These are phyloP conservation scores for Bilobella aurantiaca DNA, from an alignment of 1,140 invertebrate species.

Conservation along the genomic window DNA sequence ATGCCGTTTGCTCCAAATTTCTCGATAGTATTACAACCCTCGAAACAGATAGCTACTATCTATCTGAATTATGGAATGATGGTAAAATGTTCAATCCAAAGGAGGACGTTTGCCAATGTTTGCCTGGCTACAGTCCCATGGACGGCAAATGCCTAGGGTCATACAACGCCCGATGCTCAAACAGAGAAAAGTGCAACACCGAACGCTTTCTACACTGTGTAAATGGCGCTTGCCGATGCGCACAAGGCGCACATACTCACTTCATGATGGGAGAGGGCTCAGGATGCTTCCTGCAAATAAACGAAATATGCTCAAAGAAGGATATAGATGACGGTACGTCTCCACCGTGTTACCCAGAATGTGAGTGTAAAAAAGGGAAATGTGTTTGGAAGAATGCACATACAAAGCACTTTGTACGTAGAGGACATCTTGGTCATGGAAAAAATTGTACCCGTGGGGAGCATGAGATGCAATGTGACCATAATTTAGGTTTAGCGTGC, in stretches of 20 bases:
- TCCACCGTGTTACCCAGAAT: no score
- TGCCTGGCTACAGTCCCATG: neutral
- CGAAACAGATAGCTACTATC: neutral
- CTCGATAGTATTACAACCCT: no score
- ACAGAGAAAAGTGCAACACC: neutral
- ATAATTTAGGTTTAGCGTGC: neutral
- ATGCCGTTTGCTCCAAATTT: no score
- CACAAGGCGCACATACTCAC: neutral
- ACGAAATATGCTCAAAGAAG: neutral
- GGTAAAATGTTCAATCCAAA: no score
- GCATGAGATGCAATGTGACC: neutral
- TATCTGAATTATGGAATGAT: neutral
- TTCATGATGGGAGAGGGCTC: neutral
- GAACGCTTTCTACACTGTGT: neutral
- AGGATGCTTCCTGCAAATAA: neutral
- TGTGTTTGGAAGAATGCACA: no score
- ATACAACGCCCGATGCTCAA: neutral
- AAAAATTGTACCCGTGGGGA: neutral
- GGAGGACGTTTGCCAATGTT: neutral
- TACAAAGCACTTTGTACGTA: neutral
- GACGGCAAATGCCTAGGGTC: neutral
- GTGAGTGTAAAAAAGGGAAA: no score
- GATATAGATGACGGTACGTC: no score
- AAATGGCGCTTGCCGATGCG: neutral
- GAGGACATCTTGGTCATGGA: neutral